Conservation (phyloP, 2,888 invertebrate species). For the Geophilus truncorum region DNA sequence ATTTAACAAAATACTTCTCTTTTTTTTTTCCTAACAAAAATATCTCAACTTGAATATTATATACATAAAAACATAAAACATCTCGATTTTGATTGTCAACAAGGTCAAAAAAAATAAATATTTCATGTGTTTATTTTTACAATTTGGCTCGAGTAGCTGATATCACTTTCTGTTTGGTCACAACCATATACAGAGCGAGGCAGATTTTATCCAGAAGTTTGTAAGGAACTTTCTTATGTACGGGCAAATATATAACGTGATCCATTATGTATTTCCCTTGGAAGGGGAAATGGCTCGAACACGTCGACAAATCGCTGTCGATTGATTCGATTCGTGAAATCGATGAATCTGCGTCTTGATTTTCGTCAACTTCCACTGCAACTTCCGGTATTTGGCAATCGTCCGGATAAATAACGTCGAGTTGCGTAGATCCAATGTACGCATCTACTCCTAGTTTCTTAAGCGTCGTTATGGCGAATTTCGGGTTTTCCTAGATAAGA, state of each 20-base stretch:
- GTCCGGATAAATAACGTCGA: constrained; percentile 46
- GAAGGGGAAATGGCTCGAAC: constrained; percentile 3
- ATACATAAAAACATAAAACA: too few relatives aligned
- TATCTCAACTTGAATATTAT: not conserved
- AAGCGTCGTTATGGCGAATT: constrained; percentile 38
- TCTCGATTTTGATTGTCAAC: not conserved
- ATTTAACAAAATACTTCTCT: not conserved
- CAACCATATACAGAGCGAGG: constrained; percentile 39
- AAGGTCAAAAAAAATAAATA: not conserved
- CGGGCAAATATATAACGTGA: constrained; percentile 49
- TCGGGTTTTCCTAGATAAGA: constrained; percentile 1
- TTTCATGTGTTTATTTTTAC: not conserved
- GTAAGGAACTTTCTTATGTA: constrained; percentile 48
- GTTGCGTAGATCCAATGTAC: constrained; percentile 48
- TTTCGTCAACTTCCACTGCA: not conserved
- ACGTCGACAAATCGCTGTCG: not conserved
- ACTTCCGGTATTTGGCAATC: not conserved
- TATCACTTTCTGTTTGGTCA: not conserved
- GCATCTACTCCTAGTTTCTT: constrained; percentile 47
- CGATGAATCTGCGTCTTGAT: not conserved
- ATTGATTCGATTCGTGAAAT: not conserved
- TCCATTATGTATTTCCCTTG: constrained; percentile 47
- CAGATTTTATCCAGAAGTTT: constrained; percentile 45
- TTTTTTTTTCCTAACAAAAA: not conserved
- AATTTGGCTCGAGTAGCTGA: not conserved